A percentile compares a stretch with the other conserved stretches of the same genome.
phyloP scores from a whole-genome alignment of 1,140 invertebrate species.

The Platorchestia sp. region DNA sequence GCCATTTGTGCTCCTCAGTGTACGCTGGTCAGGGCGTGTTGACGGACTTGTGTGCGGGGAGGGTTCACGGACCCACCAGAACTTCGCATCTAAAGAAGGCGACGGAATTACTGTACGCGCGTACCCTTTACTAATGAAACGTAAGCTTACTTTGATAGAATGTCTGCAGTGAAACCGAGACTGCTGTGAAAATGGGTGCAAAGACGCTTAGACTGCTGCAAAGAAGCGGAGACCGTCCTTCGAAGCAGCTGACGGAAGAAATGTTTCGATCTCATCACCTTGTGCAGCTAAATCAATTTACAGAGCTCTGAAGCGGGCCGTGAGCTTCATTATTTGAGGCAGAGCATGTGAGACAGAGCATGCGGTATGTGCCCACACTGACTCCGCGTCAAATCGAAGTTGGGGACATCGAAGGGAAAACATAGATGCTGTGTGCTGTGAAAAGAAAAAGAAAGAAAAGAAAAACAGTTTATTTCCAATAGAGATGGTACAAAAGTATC shows the following conservation, averaged over 20 bases:
- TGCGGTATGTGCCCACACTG: too few species aligned
- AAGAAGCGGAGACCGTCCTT: background rate
- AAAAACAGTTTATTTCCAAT: too few species aligned
- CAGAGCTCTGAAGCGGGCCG: too few species aligned
- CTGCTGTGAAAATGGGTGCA: background rate
- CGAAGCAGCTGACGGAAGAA: background rate
- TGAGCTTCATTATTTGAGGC: too few species aligned
- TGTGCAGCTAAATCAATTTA: too few species aligned
- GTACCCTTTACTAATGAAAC: background rate
- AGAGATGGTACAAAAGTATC: too few species aligned
- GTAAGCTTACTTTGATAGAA: background rate
- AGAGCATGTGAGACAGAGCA: too few species aligned
- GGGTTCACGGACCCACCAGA: background rate
- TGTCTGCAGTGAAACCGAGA: background rate
- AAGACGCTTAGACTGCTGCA: background rate
- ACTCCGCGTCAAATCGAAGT: too few species aligned
- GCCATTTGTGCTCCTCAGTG: background rate
- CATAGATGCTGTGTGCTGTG: too few species aligned
- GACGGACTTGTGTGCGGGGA: background rate
- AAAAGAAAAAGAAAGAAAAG: too few species aligned
- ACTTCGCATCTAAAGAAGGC: background rate
- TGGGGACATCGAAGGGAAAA: too few species aligned
- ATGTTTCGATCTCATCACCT: too few species aligned
- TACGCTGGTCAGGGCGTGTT: background rate
- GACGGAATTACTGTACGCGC: background rate